These are phyloP conservation scores for Cryptus viduatorius DNA, from an alignment of 2,888 invertebrate species.

Conservation along the genomic window DNA sequence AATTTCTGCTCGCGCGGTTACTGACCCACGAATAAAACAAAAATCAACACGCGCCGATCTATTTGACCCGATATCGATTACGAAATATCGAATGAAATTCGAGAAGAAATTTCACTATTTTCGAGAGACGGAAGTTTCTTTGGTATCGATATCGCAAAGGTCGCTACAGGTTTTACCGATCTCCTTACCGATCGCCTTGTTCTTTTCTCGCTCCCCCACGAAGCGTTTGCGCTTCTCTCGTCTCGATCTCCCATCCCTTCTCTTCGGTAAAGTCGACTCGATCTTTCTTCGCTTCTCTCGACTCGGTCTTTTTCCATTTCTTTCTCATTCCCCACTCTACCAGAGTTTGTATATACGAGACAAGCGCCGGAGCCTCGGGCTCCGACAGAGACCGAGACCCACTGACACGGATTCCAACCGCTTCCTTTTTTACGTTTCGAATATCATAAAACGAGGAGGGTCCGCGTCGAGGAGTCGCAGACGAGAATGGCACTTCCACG, in stretches of 20 bases:
- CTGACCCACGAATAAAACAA: background rate
- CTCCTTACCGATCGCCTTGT: background rate
- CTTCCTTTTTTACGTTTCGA: conserved; percentile 84
- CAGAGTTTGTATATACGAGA: conserved; percentile 17
- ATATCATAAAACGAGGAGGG: conserved; percentile 84
- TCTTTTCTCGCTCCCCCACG: conserved; percentile 11
- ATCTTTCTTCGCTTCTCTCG: conserved; percentile 63
- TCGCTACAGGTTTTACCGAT: background rate
- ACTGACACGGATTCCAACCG: conserved; percentile 83
- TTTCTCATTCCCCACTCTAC: conserved; percentile 48
- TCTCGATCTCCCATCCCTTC: conserved; percentile 57
- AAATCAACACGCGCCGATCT: background rate
- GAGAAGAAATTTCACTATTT: conserved; percentile 49
- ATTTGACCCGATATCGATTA: background rate
- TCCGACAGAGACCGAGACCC: conserved; percentile 79
- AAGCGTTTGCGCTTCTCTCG: conserved; percentile 36
- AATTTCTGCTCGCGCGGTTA: conserved; percentile 5
- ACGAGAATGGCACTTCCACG: conserved; percentile 76
- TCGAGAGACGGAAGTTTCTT: conserved; percentile 37
- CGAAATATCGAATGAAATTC: conserved; percentile 13
- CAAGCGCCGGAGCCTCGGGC: conserved; percentile 58
- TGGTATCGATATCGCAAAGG: conserved; percentile 22
- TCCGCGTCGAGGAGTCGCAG: conserved; percentile 78
- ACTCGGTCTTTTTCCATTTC: conserved; percentile 39
- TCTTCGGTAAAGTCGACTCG: conserved; percentile 31